Conservation (phyloP, 2,888 invertebrate genomes). For the Carcina quercana region DNA sequence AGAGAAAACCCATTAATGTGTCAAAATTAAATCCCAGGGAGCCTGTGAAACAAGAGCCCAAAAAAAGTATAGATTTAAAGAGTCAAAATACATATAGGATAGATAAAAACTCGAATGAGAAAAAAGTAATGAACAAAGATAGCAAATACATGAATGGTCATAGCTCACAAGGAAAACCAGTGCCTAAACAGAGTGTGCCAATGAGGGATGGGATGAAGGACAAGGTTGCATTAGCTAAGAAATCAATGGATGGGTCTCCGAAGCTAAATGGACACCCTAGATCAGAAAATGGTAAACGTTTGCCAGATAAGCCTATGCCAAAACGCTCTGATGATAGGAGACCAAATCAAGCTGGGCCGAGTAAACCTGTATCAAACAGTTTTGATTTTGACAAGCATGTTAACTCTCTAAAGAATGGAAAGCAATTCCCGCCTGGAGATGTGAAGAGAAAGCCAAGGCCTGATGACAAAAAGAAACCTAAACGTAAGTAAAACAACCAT, state of each 20-base stretch:
- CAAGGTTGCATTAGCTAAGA: constrained; percentile 28
- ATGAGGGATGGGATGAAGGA: constrained; percentile 23
- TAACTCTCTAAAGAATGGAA: constrained; percentile 43
- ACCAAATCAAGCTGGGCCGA: constrained; percentile 32
- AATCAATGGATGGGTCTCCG: constrained; percentile 26
- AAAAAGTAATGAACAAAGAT: constrained; percentile 31
- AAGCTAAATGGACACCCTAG: constrained; percentile 26
- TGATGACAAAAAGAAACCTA: constrained; percentile 38
- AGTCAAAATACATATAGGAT: constrained; percentile 67
- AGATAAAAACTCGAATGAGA: constrained; percentile 60
- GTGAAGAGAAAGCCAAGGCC: constrained; percentile 39
- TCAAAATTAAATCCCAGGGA: constrained; percentile 37
- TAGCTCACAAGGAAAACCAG: constrained; percentile 39
- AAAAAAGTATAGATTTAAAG: constrained; percentile 62
- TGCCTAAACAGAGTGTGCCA: constrained; percentile 31
- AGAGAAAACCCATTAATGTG: constrained; percentile 39
- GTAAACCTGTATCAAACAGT: constrained; percentile 40
- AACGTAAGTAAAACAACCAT: constrained; percentile 37
- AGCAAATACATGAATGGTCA: constrained; percentile 43
- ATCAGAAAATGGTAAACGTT: constrained; percentile 32
- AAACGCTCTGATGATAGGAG: constrained; percentile 43
- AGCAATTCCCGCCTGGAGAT: constrained; percentile 72
- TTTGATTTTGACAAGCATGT: constrained; percentile 68
- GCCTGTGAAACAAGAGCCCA: constrained; percentile 29
- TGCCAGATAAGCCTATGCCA: constrained; percentile 28